Percentiles rank a stretch among this genome's conserved stretches.
Conservation (phyloP, 2,888 invertebrate species). For the Odontothrips loti region DNA sequence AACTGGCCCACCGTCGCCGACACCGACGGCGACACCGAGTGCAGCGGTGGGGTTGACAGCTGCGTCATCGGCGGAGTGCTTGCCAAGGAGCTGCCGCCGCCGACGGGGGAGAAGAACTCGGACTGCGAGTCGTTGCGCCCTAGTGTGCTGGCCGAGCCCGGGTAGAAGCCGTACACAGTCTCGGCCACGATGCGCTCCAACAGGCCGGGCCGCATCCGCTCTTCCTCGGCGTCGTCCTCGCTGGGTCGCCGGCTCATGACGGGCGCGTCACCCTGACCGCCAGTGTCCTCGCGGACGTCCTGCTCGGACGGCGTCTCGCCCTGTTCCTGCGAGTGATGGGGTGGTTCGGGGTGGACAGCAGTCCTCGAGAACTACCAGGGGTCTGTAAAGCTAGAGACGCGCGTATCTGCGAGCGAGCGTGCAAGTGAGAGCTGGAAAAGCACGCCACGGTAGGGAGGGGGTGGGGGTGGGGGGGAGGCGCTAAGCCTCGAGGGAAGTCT, state of each 20-base stretch:
- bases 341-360: background rate
- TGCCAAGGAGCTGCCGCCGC: background rate
- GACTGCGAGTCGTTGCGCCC: slow-evolving; percentile 7
- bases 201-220: background rate
- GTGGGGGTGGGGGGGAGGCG: too few relatives aligned
- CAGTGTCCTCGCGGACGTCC: background rate
- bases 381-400: too few relatives aligned
- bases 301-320: background rate
- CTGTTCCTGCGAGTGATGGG: background rate
- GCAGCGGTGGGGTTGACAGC: background rate
- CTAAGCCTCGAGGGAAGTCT: too few relatives aligned
- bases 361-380: too few relatives aligned
- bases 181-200: slow-evolving; percentile 20
- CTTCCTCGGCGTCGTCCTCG: background rate
- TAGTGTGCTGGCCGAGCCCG: background rate
- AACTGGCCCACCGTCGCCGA: background rate
- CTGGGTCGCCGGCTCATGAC: background rate
- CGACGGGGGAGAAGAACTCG: slow-evolving; percentile 17
- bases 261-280: slow-evolving; percentile 7
- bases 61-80: background rate
- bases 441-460: too few relatives aligned
- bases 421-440: too few relatives aligned
- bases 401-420: too few relatives aligned
- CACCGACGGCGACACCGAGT: slow-evolving; percentile 11
- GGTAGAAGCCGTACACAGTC: slow-evolving; percentile 24